phyloP scores from a whole-genome alignment of 2,888 invertebrate species.

The Nephrotoma flavescens region DNA sequence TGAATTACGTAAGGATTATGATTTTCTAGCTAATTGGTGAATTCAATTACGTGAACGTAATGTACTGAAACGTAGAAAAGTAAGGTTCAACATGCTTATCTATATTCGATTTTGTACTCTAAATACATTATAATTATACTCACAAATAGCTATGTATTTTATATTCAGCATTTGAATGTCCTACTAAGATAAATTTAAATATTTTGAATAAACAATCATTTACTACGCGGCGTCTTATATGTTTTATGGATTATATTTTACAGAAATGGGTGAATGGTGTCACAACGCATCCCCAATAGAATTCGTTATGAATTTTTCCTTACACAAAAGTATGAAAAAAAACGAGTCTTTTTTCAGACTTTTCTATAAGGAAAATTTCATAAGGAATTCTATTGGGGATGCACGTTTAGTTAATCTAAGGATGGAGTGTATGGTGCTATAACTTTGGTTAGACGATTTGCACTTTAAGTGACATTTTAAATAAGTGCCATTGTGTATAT shows the following conservation, averaged over 20 bases:
- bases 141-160: background rate
- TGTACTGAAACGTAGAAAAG: background rate
- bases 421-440: background rate
- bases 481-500: background rate
- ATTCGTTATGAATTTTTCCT: no score
- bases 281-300: no score
- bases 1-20: conserved; percentile 7
- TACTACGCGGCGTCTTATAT: background rate
- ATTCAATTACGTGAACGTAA: background rate
- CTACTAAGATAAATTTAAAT: background rate
- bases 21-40: conserved; percentile 11
- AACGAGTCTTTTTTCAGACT: no score
- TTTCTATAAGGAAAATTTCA: no score
- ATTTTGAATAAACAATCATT: background rate
- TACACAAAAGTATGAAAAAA: no score
- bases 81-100: background rate
- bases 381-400: no score
- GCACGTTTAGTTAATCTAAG: background rate
- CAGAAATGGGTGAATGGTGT: background rate
- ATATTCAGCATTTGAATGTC: background rate
- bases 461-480: background rate
- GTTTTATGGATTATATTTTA: background rate
- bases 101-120: background rate
- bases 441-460: background rate
- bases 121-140: background rate